Percentiles rank a stretch among this genome's conserved stretches.
phyloP scores from a whole-genome alignment of 2,888 invertebrate species.

The Agonum fuliginosum region DNA sequence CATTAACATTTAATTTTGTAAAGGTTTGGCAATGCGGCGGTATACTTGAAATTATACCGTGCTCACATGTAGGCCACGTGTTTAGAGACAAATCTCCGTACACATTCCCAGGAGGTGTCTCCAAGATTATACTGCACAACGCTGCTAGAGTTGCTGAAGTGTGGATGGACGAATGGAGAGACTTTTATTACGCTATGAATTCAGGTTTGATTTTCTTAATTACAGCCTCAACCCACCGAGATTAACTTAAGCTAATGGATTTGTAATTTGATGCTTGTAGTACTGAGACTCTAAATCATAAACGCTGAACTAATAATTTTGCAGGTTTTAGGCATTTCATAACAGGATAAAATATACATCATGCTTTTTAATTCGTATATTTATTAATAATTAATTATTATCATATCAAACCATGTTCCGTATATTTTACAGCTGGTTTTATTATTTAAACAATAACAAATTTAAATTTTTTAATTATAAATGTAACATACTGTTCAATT shows the following conservation, averaged over 20 bases:
- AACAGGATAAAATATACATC: slow-evolving; percentile 20
- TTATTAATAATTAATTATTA: too few relatives aligned
- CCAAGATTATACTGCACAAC: slow-evolving; percentile 97
- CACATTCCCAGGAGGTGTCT: slow-evolving; percentile 98
- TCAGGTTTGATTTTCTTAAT: slow-evolving; percentile 83
- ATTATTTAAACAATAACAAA: slow-evolving; percentile 12
- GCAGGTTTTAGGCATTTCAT: slow-evolving; percentile 26
- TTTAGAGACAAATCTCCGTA: slow-evolving; percentile 99
- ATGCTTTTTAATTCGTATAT: slow-evolving; percentile 10
- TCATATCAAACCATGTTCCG: too few relatives aligned
- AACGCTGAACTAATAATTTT: slow-evolving; percentile 25
- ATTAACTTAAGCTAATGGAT: slow-evolving; percentile 7
- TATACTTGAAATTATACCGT: slow-evolving; percentile 94
- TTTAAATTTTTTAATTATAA: background rate
- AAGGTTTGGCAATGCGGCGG: slow-evolving; percentile 99
- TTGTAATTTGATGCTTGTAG: slow-evolving; percentile 12
- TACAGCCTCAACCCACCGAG: background rate
- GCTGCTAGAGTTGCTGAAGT: slow-evolving; percentile 98
- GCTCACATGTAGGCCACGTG: slow-evolving; percentile 97
- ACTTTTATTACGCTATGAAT: slow-evolving; percentile 99
- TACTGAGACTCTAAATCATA: slow-evolving; percentile 2
- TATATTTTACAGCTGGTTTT: slow-evolving; percentile 13
- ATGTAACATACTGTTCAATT: too few relatives aligned
- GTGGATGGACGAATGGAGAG: slow-evolving; percentile 99
- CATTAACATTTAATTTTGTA: slow-evolving; percentile 63